Evolutionary conservation across 2,888 invertebrate genomes (phyloP).

Genomic region (Lycocerus yunnanus): DNA sequence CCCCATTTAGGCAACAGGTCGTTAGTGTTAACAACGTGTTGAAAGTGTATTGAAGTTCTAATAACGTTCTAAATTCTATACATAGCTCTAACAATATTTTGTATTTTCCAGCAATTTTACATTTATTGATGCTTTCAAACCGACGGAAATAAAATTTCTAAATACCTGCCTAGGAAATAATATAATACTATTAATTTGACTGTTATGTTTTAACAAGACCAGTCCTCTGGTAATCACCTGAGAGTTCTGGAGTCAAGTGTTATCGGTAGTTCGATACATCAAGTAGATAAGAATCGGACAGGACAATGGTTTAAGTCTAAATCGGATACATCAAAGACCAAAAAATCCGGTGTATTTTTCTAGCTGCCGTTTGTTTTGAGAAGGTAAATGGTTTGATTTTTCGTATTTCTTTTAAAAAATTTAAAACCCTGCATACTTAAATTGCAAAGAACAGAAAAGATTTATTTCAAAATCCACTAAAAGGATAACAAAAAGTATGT

Average conservation of each 20-base stretch:
- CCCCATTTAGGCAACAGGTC: conserved; percentile 14
- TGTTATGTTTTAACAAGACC: conserved; percentile 9
- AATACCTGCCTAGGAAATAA: not conserved
- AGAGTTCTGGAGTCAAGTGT: conserved; percentile 6
- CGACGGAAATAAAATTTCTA: not conserved
- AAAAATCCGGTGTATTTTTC: conserved; percentile 5
- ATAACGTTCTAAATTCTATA: conserved; percentile 7
- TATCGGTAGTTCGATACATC: conserved; percentile 16
- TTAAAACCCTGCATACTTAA: not conserved
- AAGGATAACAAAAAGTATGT: not conserved
- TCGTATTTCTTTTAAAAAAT: not conserved
- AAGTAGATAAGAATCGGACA: conserved; percentile 14
- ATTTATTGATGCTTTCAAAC: not conserved
- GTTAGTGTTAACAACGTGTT: conserved; percentile 15
- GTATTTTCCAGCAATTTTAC: conserved; percentile 3
- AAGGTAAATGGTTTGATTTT: not conserved
- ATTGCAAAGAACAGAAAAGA: not conserved
- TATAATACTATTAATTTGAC: not conserved
- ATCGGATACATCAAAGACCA: conserved; percentile 8
- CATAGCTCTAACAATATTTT: not conserved
- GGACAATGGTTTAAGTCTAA: conserved; percentile 7
- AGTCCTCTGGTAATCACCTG: conserved; percentile 8
- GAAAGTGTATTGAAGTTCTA: conserved; percentile 13
- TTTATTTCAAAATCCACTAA: not conserved
- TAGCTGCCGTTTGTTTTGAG: not conserved